These are phyloP conservation scores for Bombus affinis DNA, from an alignment of 1,140 invertebrate species.

Conservation along the genomic window DNA sequence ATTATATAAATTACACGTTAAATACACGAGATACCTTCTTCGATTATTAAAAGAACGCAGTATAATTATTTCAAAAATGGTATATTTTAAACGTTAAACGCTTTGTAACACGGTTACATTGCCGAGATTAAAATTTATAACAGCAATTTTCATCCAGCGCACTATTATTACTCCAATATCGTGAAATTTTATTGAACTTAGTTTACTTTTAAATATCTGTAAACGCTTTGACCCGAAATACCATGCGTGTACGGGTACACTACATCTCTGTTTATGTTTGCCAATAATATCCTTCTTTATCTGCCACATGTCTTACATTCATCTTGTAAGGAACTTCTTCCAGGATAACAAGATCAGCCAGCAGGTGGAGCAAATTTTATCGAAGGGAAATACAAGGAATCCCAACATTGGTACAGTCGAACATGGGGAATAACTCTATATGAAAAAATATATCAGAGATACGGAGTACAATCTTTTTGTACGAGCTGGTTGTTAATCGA, in stretches of 20 bases:
- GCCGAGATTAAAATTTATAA: not conserved
- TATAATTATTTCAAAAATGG: not conserved
- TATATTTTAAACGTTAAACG: not conserved
- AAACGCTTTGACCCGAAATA: not conserved
- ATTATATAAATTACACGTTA: not conserved
- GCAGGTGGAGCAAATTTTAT: too few species aligned
- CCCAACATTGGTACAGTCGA: too few species aligned
- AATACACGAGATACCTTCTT: not conserved
- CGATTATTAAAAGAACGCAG: not conserved
- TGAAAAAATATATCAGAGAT: too few species aligned
- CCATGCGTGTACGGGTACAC: not conserved
- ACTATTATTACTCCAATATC: not conserved
- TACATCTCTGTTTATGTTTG: not conserved
- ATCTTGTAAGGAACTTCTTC: not conserved
- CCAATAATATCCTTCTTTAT: not conserved
- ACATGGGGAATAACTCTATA: too few species aligned
- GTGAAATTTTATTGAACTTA: not conserved
- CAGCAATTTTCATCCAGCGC: not conserved
- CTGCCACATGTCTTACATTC: not conserved
- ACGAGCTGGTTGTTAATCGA: too few species aligned
- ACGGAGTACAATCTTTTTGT: too few species aligned
- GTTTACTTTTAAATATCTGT: not conserved
- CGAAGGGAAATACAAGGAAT: too few species aligned
- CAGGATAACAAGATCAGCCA: not conserved
- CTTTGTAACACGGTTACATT: not conserved